phyloP scores from a whole-genome alignment of 2,797 vertebrate species.

The Neoniphon sammara region DNA sequence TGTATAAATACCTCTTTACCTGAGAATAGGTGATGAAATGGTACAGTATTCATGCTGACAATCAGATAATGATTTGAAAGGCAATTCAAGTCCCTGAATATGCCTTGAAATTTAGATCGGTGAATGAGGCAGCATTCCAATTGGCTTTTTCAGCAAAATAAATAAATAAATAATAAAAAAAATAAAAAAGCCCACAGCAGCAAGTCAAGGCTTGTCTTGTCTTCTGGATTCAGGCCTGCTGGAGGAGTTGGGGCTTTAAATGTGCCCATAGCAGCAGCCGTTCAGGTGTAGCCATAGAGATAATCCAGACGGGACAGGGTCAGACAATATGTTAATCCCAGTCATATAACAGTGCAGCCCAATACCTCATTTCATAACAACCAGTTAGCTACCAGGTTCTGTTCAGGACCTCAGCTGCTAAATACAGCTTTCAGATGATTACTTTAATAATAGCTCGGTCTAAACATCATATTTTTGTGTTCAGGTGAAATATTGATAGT shows the following conservation, averaged over 20 bases:
- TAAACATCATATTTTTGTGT: background rate
- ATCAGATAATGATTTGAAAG: background rate
- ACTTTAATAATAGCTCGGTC: conserved; percentile 14
- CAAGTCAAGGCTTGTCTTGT: conserved; percentile 19
- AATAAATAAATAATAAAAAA: no score
- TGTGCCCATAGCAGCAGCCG: background rate
- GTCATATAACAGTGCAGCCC: conserved; percentile 18
- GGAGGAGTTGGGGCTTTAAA: background rate
- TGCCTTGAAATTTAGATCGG: background rate
- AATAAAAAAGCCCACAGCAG: background rate
- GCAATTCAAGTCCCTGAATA: background rate
- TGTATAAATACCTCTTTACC: conserved; percentile 5
- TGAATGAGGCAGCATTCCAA: no score
- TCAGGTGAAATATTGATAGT: background rate
- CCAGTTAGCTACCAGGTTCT: conserved; percentile 22
- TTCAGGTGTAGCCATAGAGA: conserved; percentile 19
- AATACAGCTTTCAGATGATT: conserved; percentile 30
- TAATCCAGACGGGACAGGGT: conserved; percentile 22
- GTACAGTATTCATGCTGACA: background rate
- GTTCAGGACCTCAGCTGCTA: conserved; percentile 20
- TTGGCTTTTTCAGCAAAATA: no score
- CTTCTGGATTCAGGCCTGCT: background rate
- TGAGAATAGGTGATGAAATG: background rate
- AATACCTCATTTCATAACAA: conserved; percentile 21
- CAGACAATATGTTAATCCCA: conserved; percentile 30